Evolutionary conservation across 2,797 vertebrate genomes (phyloP), one percentile per base, ranked within the genome.

Genomic region (Diplodus puntazzo): DNA sequence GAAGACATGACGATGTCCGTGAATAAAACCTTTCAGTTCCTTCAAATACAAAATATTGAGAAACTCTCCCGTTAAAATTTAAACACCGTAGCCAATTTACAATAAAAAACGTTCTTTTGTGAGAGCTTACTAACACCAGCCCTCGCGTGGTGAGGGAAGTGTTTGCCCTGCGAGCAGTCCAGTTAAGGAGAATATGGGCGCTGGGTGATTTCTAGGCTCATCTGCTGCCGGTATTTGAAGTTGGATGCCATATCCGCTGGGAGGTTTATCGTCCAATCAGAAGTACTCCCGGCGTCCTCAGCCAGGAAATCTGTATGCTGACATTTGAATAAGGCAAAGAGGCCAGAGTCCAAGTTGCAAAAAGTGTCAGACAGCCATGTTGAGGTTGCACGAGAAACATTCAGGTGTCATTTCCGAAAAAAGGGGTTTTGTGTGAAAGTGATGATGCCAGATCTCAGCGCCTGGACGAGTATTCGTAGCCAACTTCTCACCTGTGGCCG

Each of bases 351-450:
- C 59, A 11, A 18, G 45, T 54, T 73, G 39, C 23, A 25, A 46
- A 18, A 73, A 58, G 5, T 49, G 48, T 65, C 58, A 57, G n/a
- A 58, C 6, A 16, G 68, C 73, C 14, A 55, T 13, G 52, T 23
- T 61, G 71, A 82, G 25, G 39, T 25, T 64, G 53, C 34, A 70
- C 9, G 27, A 68, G 76, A 73, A 85, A 89, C 90, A 93, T 89
- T 92, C 90, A 87, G 87, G 42, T 81, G 87, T 92, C 89, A 84
- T 65, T 79, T 77, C 67, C 20, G 39, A 77, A 34, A 25, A 25
- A 25, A 68, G 43, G 25, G 48, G 67, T 59, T 62, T 61, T 48
- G 64, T 23, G 16, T 48, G 25, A 70, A 70, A 71, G 77, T 2
- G 39, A 55, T 49, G 66, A 55, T 14, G 52, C 12, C 23, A 25